Conservation (phyloP, 2,888 invertebrate species). For the Xestoiulus laeticollis region DNA sequence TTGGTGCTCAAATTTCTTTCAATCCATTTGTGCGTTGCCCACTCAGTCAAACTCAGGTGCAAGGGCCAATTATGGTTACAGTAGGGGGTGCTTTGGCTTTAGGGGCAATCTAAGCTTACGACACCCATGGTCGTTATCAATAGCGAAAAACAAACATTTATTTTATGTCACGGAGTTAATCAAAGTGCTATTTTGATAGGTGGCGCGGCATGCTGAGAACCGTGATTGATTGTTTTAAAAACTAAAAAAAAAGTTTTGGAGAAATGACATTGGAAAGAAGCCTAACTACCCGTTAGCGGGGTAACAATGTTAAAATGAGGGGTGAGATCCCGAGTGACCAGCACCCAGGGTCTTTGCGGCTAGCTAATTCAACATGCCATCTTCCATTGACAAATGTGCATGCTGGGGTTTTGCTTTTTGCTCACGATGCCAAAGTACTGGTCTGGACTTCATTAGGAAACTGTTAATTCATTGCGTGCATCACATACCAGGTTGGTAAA, state of each 20-base stretch:
- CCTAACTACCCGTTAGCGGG: not conserved
- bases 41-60: conserved; percentile 41
- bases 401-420: not conserved
- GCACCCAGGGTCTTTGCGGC: not conserved
- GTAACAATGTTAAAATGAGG: not conserved
- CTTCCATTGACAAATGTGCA: conserved; percentile 18
- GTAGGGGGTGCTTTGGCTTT: conserved; percentile 33
- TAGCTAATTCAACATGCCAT: conserved; percentile 18
- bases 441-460: not conserved
- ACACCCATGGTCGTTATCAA: conserved; percentile 47
- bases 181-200: conserved; percentile 52
- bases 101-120: conserved; percentile 42
- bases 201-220: conserved; percentile 49
- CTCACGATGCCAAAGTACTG: not conserved
- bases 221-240: conserved; percentile 47
- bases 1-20: conserved; percentile 39
- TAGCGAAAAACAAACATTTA: conserved; percentile 51
- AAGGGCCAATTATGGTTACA: conserved; percentile 45
- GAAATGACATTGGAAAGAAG: not conserved
- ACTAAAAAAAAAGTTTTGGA: no score
- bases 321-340: not conserved
- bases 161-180: conserved; percentile 52
- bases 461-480: conserved; percentile 26
- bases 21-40: not conserved
- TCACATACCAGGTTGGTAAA: not conserved